Evolutionary conservation across 2,113 vertebrate species (phyloP).

Genomic region (Lethenteron camtschaticum): DNA sequence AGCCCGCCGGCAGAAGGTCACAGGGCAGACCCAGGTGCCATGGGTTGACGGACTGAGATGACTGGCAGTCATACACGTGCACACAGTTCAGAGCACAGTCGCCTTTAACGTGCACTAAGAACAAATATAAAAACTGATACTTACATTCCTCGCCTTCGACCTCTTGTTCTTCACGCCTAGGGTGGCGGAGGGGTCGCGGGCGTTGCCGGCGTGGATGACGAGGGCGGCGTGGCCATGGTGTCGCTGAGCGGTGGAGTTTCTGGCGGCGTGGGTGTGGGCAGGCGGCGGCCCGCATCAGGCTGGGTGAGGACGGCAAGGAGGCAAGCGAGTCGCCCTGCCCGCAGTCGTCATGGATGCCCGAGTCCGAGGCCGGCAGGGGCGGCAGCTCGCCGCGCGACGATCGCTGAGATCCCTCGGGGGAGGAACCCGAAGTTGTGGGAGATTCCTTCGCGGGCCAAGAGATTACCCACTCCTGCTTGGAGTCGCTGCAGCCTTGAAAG

Average conservation of each 20-base stretch:
- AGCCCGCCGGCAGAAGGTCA: too few relatives aligned
- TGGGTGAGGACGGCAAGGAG: conserved; percentile 1
- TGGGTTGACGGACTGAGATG: too few relatives aligned
- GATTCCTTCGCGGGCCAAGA: background rate
- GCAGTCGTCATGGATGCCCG: background rate
- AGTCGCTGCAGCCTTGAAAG: background rate
- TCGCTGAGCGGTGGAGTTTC: background rate
- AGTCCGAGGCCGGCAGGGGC: background rate
- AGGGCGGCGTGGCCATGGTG: background rate
- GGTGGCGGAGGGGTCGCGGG: too few relatives aligned
- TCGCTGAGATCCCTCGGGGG: background rate
- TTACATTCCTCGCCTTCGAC: too few relatives aligned
- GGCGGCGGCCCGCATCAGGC: background rate
- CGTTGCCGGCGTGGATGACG: background rate
- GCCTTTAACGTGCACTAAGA: too few relatives aligned
- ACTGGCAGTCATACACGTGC: too few relatives aligned
- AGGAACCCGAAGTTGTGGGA: background rate
- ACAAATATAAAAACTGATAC: too few relatives aligned
- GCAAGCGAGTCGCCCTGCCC: background rate
- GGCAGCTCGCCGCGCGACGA: background rate
- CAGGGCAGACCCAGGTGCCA: too few relatives aligned
- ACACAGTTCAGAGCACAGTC: too few relatives aligned
- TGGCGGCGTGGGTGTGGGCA: background rate
- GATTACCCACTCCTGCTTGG: conserved; percentile 1
- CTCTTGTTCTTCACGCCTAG: too few relatives aligned